Base-by-base conservation (phyloP, 2,113 vertebrate species). In the Butorides virescens region DNA sequence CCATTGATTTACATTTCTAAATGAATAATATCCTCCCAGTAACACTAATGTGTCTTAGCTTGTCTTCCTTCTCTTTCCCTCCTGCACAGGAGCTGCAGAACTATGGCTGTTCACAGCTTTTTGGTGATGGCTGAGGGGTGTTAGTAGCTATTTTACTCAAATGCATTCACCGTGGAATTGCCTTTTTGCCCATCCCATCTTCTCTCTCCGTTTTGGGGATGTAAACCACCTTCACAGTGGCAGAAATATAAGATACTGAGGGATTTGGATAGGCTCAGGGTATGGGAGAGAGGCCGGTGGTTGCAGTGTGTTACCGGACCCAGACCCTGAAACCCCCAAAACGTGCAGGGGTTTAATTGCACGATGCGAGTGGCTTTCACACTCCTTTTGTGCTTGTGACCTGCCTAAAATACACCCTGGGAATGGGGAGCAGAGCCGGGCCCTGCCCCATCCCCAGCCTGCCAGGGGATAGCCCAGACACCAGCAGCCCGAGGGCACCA, bases 401-500 rank as follows among this genome's bases (percentile, higher is more conserved):
- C 17, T 71, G 61, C 52, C 29, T 55, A 50, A 93, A 90, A 92
- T 3, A 26, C 8, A 5, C 4, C 5, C 25, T 19, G 80, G 18
- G 47, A 77, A 25, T 1, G 13, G 5, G 3, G 55, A 44, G 17
- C 81, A 71, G 74, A 44, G 23, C 44, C 10, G 3, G 17, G 7
- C 20, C 32, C 73, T 10, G 1, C 67, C 52, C 92, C 72, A 26
- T 30, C 67, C 36, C 37, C 58, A 53, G n/a, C 14, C 50, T 9
- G 62, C 1, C 7, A 72, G 26, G 75, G 67, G 55, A 66, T 19
- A 36, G 55, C 19, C n/a, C 46, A 2, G 86, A 36, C 18, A 70
- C 58, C 88, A 68, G 71, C 92, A 96, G 97, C 93, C 94, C 95
- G 93, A 92, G 97, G 92, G 91, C 96, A 96, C 97, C 97, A 97